phyloP scores from a whole-genome alignment of 2,113 vertebrate species.

The Scomber scombrus region DNA sequence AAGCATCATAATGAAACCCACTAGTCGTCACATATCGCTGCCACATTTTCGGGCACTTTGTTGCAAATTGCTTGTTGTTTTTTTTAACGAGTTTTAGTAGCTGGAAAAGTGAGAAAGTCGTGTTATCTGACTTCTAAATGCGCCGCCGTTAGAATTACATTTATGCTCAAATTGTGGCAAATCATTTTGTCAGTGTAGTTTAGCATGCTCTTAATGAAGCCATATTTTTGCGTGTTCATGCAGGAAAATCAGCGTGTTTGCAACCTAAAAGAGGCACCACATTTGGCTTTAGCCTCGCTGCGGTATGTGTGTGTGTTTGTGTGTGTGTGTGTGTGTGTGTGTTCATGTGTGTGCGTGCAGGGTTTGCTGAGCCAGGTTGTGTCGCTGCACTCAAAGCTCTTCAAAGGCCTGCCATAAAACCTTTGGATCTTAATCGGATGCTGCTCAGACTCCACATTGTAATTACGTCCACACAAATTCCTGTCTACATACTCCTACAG shows the following conservation, averaged over 20 bases:
- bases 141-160: no score
- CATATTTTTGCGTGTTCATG: background rate
- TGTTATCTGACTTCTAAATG: no score
- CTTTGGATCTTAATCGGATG: conserved; percentile 75
- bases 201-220: background rate
- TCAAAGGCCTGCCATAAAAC: conserved; percentile 73
- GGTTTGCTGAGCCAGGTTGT: conserved; percentile 46
- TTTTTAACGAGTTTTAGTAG: background rate
- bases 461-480: conserved; percentile 72
- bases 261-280: background rate
- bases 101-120: no score
- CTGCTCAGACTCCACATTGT: conserved; percentile 73
- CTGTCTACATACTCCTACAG: conserved; percentile 55
- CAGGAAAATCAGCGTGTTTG: conserved; percentile 19
- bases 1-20: background rate
- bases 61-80: no score
- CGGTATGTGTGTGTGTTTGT: conserved; percentile 15
- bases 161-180: background rate
- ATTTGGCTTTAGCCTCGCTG: conserved; percentile 15
- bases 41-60: background rate
- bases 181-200: no score
- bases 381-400: conserved; percentile 47
- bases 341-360: conserved; percentile 12
- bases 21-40: background rate
- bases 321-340: conserved; percentile 23